Conservation (phyloP, 92 coral and sea anemone genomes). For the Epizoanthus rinbou region DNA sequence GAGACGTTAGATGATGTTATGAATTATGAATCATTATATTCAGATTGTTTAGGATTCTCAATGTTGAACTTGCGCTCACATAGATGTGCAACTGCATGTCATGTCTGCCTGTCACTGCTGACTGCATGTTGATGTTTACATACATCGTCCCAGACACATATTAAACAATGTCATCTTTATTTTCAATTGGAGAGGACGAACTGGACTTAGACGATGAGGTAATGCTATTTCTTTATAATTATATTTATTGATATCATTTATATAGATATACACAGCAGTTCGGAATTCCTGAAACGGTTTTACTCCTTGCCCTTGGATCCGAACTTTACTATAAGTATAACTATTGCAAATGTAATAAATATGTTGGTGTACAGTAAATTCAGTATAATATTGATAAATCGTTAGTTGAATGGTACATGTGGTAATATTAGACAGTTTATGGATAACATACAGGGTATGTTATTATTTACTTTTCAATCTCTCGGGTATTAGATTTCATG, state of each 20-base stretch:
- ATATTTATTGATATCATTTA: neutral
- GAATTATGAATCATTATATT: neutral
- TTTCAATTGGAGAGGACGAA: conserved; percentile 90
- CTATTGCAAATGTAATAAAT: too few relatives aligned
- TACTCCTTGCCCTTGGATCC: neutral
- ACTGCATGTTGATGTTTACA: too few relatives aligned
- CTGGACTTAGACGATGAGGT: conserved; percentile 95
- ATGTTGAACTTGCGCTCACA: neutral
- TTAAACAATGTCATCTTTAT: conserved; percentile 64
- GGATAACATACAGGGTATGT: too few relatives aligned
- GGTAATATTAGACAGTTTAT: too few relatives aligned
- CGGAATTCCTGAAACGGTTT: neutral
- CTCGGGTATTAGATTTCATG: too few relatives aligned
- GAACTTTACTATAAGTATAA: too few relatives aligned
- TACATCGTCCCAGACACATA: neutral
- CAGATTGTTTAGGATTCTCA: neutral
- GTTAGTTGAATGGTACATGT: too few relatives aligned
- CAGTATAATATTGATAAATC: too few relatives aligned
- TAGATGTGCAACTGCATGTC: too few relatives aligned
- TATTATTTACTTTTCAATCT: too few relatives aligned
- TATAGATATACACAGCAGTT: neutral
- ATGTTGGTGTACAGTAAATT: neutral
- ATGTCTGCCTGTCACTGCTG: too few relatives aligned
- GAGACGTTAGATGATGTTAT: neutral
- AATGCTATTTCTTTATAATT: neutral